A percentile compares a stretch with the other conserved stretches of the same genome.
Conservation (phyloP, 2,797 vertebrate genomes). For the Chloroceryle amazona region DNA sequence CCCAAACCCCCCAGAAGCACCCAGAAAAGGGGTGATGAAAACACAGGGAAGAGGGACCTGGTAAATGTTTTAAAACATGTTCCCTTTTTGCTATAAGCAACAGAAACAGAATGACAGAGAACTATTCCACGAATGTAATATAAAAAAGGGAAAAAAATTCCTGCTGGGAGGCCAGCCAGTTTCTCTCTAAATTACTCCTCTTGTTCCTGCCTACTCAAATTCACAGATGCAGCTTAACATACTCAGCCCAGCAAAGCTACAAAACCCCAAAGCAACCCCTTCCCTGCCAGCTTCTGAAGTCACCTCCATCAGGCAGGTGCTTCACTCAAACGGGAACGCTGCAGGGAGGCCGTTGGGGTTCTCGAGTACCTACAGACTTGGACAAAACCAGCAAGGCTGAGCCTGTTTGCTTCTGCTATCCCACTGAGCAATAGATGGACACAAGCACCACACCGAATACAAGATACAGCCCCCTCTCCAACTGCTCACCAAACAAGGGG, state of each 20-base stretch:
- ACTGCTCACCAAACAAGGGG: neutral
- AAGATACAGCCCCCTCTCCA: neutral
- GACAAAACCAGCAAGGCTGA: neutral
- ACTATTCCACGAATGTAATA: conserved; percentile 48
- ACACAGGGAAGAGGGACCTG: neutral
- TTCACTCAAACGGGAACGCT: neutral
- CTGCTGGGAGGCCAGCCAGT: conserved; percentile 17
- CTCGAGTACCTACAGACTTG: neutral
- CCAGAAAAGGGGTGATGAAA: neutral
- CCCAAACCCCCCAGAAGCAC: neutral
- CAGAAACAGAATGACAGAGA: conserved; percentile 23
- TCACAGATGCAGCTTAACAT: neutral
- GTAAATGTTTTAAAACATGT: neutral
- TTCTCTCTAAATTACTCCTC: conserved; percentile 23
- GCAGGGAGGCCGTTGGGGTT: neutral
- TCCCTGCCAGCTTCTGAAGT: neutral
- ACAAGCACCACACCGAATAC: neutral
- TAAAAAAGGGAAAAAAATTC: conserved; percentile 42
- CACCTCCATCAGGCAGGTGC: neutral
- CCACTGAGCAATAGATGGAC: neutral
- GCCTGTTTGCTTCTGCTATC: neutral
- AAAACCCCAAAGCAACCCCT: neutral
- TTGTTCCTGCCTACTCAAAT: neutral
- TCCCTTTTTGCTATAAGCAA: conserved; percentile 46
- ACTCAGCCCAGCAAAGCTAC: neutral